phyloP scores from a whole-genome alignment of 2,797 vertebrate species.

The Coregonus ussuriensis region DNA sequence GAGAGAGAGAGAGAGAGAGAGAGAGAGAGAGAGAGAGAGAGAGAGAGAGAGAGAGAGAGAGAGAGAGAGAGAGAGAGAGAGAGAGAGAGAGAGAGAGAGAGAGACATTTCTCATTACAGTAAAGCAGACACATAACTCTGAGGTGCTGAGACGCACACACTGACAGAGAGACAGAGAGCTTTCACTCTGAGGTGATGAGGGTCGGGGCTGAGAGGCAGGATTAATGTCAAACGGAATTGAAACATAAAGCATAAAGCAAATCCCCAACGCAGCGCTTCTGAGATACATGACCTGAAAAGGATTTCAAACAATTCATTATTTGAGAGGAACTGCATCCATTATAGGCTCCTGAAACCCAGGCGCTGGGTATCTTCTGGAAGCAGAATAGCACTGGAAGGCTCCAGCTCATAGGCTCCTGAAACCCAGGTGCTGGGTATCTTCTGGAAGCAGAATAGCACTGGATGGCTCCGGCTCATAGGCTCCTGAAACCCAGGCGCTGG shows the following conservation, averaged over 20 bases:
- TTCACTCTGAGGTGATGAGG: conserved; percentile 48
- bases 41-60: conserved; percentile 29
- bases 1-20: conserved; percentile 34
- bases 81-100: too few species aligned
- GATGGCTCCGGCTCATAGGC: too few species aligned
- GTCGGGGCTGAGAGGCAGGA: conserved; percentile 54
- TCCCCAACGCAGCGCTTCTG: conserved; percentile 66
- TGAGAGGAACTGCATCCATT: conserved; percentile 38
- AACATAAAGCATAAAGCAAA: conserved; percentile 60
- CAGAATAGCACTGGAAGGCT: neutral
- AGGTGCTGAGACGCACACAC: conserved; percentile 9
- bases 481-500: too few species aligned
- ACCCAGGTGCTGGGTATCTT: too few species aligned
- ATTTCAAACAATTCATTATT: conserved; percentile 50
- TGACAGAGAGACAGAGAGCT: conserved; percentile 22
- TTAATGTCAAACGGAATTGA: conserved; percentile 71
- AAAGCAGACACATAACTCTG: conserved; percentile 41
- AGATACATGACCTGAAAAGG: conserved; percentile 55
- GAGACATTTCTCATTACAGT: conserved; percentile 50
- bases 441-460: too few species aligned
- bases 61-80: too few species aligned
- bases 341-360: conserved; percentile 14
- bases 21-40: neutral
- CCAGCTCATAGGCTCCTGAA: too few species aligned
- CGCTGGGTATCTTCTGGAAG: conserved; percentile 31